Evolutionary conservation across 2,113 vertebrate species (phyloP), one percentile per base, ranked within the genome.

Genomic region (Orycteropus afer): DNA sequence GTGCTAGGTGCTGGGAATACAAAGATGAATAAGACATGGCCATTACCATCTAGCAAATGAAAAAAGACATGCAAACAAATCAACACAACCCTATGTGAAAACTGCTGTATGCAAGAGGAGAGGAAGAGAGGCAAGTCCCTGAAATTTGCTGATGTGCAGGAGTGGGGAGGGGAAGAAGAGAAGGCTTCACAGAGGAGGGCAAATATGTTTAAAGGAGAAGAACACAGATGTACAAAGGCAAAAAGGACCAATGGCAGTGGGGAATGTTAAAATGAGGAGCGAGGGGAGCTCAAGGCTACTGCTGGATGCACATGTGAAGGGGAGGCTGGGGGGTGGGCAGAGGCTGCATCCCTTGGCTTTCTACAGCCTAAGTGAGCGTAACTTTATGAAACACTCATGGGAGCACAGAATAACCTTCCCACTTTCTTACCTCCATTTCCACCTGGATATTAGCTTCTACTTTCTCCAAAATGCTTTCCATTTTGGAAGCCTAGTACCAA

Each of bases 31-130:
- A 65, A 74, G 59, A 71, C 3, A 12, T 25, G 27, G 71, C 45
- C 84, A 81, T 93, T 91, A 89, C 23, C 63, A 80, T 53, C 91
- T 57, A 87, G 76, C 45, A 93, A 94, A 86, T 82, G 51, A 67
- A 81, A 81, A 86, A 88, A 93, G 32, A 67, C 32, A 73, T 10
- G 18, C 78, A 82, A 88, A 71, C 47, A 85, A 59, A 65, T 74
- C 78, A 71, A 29, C 10, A 59, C 73, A 80, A 37, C 13, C 71
- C 3, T 57, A 13, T 67, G 32, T 55, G 77, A 27, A 57, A 57
- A 92, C 80, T 14, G 57, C 29, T 57, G 0, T 27, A 3, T 7
- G 34, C 18, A 42, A 76, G 42, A 13, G 34, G 11, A 51, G 23
- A 74, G 14, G 42, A 18, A 45, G 59, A 45, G 40, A 49, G 34